Conservation (phyloP, 2,888 invertebrate species). For the Agrochola macilenta region DNA sequence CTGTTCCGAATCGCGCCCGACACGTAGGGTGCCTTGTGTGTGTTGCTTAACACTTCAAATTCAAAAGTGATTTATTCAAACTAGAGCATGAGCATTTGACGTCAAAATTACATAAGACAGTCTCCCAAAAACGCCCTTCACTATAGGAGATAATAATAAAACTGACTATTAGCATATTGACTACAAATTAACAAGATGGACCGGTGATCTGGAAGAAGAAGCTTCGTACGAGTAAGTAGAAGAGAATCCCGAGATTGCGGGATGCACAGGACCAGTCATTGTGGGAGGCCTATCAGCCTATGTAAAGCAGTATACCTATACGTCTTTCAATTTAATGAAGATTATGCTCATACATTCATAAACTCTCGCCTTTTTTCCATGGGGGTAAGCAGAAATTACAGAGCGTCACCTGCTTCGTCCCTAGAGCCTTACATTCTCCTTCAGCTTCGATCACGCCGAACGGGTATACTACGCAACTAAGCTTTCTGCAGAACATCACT, state of each 20-base stretch:
- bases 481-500: neutral
- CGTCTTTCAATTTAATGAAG: neutral
- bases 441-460: neutral
- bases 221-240: neutral
- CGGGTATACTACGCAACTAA: neutral
- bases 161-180: neutral
- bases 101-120: too few species aligned
- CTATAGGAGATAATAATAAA: neutral
- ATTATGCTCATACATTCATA: neutral
- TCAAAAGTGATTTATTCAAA: too few species aligned
- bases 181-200: constrained; percentile 80
- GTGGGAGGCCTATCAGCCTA: neutral
- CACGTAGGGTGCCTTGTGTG: too few species aligned
- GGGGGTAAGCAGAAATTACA: neutral
- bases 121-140: too few species aligned
- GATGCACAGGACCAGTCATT: neutral
- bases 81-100: too few species aligned
- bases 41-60: too few species aligned
- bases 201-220: neutral
- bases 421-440: too few species aligned
- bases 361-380: neutral
- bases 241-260: neutral
- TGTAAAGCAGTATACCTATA: neutral
- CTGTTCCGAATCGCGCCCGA: too few species aligned
- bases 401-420: neutral